Conservation (phyloP, 1,140 invertebrate genomes). For the Portunus trituberculatus region DNA sequence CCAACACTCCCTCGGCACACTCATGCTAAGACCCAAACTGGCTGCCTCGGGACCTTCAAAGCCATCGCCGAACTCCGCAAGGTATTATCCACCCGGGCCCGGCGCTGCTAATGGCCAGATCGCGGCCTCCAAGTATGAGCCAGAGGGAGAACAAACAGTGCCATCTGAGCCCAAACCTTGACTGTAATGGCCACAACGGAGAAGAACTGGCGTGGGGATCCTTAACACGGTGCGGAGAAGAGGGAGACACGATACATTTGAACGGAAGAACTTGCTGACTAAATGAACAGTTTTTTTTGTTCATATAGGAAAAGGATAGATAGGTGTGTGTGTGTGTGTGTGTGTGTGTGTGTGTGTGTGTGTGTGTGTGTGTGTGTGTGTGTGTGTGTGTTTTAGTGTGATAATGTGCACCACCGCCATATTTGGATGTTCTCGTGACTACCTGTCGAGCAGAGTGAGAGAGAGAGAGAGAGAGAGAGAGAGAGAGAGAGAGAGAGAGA, state of each 20-base stretch:
- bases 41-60: neutral
- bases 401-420: neutral
- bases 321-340: neutral
- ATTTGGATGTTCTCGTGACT: conserved; percentile 38
- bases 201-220: neutral
- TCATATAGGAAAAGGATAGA: neutral
- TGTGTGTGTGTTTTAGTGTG: neutral
- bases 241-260: neutral
- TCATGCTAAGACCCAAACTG: neutral
- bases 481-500: conserved; percentile 8
- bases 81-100: neutral
- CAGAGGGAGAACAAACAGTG: neutral
- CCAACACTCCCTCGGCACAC: neutral
- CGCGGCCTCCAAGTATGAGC: neutral
- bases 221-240: neutral
- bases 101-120: neutral
- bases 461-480: conserved; percentile 36
- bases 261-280: too few species aligned
- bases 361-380: neutral
- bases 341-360: neutral
- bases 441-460: neutral
- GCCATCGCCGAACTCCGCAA: neutral
- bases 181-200: neutral
- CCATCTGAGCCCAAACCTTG: too few species aligned
- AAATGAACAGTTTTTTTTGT: neutral